A percentile compares a stretch with the other conserved stretches of the same genome.
phyloP scores from a whole-genome alignment of 2,113 vertebrate genomes.

The Porphyrio hochstetteri region DNA sequence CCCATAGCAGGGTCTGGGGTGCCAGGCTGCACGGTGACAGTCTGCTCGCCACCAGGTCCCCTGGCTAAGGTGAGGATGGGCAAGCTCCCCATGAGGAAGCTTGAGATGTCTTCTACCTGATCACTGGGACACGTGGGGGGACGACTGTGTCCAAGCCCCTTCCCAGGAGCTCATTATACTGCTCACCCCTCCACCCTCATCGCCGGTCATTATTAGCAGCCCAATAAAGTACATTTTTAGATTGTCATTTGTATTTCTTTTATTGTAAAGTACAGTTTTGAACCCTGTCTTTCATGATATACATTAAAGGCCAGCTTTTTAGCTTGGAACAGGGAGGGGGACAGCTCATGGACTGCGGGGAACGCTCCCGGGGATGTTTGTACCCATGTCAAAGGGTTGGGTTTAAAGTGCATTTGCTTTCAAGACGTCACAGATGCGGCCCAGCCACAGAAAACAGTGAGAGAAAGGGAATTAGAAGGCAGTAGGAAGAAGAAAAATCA shows the following conservation, averaged over 20 bases:
- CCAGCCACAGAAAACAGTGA: background rate
- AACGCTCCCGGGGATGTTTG: background rate
- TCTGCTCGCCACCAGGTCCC: background rate
- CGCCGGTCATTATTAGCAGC: constrained; percentile 36
- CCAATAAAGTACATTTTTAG: constrained; percentile 62
- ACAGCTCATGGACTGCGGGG: rapidly evolving
- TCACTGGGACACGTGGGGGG: background rate
- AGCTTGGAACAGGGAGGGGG: background rate
- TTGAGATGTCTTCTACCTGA: background rate
- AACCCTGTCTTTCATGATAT: background rate
- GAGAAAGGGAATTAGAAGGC: background rate
- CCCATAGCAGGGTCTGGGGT: rapidly evolving
- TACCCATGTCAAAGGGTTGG: background rate
- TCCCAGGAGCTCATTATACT: background rate
- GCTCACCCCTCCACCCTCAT: background rate
- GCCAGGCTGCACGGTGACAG: rapidly evolving
- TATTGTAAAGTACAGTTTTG: constrained; percentile 7
- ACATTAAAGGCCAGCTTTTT: background rate
- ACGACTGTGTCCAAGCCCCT: background rate
- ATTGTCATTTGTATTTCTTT: constrained; percentile 52
- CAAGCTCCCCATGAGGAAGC: background rate
- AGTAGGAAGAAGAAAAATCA: background rate
- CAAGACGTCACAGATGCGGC: background rate
- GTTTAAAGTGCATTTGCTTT: background rate
- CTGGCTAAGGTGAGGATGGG: background rate